These are phyloP conservation scores for Sesia apiformis DNA, from an alignment of 2,888 invertebrate genomes.

Conservation along the genomic window DNA sequence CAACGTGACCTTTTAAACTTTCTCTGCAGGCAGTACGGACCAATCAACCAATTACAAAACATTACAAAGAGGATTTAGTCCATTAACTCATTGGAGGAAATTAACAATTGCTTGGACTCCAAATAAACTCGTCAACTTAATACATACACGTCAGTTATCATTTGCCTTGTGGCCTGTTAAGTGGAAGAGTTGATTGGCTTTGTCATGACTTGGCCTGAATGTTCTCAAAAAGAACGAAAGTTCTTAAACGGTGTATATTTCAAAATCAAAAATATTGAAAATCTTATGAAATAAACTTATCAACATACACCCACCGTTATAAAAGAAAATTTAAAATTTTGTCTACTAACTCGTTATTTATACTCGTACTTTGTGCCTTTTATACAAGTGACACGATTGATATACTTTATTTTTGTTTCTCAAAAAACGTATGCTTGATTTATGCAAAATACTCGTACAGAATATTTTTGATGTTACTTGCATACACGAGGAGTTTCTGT, in stretches of 20 bases:
- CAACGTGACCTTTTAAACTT: background rate
- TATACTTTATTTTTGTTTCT: too few relatives aligned
- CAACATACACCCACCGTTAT: too few relatives aligned
- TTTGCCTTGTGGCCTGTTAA: conserved; percentile 24
- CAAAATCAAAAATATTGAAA: too few relatives aligned
- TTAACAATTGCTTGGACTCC: conserved; percentile 69
- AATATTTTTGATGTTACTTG: too few relatives aligned
- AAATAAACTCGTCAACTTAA: conserved; percentile 68
- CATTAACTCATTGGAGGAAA: conserved; percentile 71
- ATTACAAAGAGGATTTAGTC: conserved; percentile 60
- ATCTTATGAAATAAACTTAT: too few relatives aligned
- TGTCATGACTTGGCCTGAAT: background rate
- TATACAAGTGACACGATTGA: too few relatives aligned
- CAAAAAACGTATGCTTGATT: too few relatives aligned
- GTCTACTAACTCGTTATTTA: too few relatives aligned
- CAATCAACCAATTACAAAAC: conserved; percentile 22
- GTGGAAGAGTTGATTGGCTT: background rate
- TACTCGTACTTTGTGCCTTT: too few relatives aligned
- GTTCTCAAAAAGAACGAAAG: background rate
- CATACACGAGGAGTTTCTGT: too few relatives aligned
- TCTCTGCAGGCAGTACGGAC: conserved; percentile 4
- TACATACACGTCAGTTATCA: conserved; percentile 66
- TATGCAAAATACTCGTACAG: too few relatives aligned
- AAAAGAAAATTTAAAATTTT: too few relatives aligned
- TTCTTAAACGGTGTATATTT: background rate